Evolutionary conservation across 2,888 invertebrate genomes (phyloP), one percentile per base, ranked within the genome.

Genomic region (Ophion ventricosus): DNA sequence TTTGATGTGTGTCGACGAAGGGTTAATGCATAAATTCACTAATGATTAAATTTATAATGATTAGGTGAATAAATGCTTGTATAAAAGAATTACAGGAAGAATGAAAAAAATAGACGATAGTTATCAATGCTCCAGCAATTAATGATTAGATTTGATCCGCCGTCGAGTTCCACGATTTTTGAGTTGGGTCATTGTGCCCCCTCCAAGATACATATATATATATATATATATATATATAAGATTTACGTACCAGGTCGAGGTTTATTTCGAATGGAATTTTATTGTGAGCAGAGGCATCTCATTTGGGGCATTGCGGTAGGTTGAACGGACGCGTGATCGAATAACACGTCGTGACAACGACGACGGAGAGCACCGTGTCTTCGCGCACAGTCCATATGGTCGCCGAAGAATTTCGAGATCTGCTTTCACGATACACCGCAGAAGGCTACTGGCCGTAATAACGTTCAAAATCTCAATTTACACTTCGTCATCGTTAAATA

Each of bases 341-440:
- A 80, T 63, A 54, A 67, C 77, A 43, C 70, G 57, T 69, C 57
- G 49, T 63, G 23, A 49, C 49, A 49, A 49, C 49, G 49, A 49
- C 40, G 63, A 61, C 75, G 54, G 56, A 57, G 72, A 73, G 74
- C 63, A 66, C 25, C 35, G 64, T 56, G 56, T 57, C 35, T 29
- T 40, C 29, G 43, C 49, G 49, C 49, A 14, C 29, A 40, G 40
- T 69, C 64, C 76, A 66, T 80, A 57, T 43, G 69, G 56, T 76
- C 70, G 64, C 43, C 40, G n/a, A 66, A 76, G 75, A 80, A 75
- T 83, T 75, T 80, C 49, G 49, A 83, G 83, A 80, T 80, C 79
- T 54, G 64, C 17, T 76, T 75, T 72, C 26, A 72, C 59, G 79
- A 75, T 80, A 80, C 49, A 72, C 49, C 63, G 49, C 29, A 17